Conservation (phyloP, 2,888 invertebrate species). For the Cyclophora punctaria region DNA sequence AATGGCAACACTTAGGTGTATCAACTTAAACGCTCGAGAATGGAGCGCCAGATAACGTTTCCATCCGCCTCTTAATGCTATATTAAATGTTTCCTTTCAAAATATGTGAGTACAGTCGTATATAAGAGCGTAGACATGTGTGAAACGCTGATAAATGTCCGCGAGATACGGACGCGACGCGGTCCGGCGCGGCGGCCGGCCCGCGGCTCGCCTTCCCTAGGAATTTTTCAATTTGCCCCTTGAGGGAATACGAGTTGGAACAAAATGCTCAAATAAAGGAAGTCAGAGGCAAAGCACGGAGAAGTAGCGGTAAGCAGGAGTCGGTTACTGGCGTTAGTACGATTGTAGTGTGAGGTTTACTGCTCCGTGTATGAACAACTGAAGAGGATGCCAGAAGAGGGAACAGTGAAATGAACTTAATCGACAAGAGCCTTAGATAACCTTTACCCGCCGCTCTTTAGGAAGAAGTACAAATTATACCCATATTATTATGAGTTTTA, state of each 20-base stretch:
- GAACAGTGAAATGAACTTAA: too few species aligned
- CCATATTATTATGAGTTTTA: too few species aligned
- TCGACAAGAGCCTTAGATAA: too few species aligned
- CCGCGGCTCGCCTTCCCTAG: slow-evolving; percentile 29
- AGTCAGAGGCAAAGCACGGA: too few species aligned
- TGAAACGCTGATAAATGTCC: slow-evolving; percentile 35
- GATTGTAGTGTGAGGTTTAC: too few species aligned
- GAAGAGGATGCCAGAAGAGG: too few species aligned
- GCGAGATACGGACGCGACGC: slow-evolving; percentile 10
- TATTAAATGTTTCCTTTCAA: slow-evolving; percentile 38
- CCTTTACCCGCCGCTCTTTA: too few species aligned
- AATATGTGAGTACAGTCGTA: slow-evolving; percentile 25
- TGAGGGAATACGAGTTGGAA: slow-evolving; percentile 41
- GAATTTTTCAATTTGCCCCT: slow-evolving; percentile 55
- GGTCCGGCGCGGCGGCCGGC: slow-evolving; percentile 8
- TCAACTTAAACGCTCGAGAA: slow-evolving; percentile 58
- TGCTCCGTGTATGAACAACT: too few species aligned
- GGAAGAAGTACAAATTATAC: too few species aligned
- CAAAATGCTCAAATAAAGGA: slow-evolving; percentile 19
- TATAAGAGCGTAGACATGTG: slow-evolving; percentile 32
- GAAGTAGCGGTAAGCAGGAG: too few species aligned
- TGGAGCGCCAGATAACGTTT: slow-evolving; percentile 57
- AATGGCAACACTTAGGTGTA: slow-evolving; percentile 65
- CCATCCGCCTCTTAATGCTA: slow-evolving; percentile 57
- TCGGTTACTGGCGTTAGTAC: too few species aligned